A percentile compares a stretch with the other conserved stretches of the same genome.
These are phyloP conservation scores for Sebastes miniatus DNA, from an alignment of 2,797 vertebrate species.

Conservation along the genomic window DNA sequence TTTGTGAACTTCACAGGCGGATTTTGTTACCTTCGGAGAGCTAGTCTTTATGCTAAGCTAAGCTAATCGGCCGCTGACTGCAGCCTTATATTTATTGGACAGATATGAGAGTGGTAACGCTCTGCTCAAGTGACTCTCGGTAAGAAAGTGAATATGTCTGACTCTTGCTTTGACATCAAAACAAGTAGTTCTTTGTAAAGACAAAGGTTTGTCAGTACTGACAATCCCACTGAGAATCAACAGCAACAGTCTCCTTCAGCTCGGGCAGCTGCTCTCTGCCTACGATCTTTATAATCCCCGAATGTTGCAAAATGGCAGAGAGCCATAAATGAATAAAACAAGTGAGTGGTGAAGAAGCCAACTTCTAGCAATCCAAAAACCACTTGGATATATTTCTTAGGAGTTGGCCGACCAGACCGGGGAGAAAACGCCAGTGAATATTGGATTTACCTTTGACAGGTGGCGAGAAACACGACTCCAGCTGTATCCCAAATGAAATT, in stretches of 20 bases:
- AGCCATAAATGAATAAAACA: not conserved
- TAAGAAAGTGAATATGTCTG: not conserved
- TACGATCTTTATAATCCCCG: not conserved
- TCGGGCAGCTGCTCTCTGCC: not conserved
- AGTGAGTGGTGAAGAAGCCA: not conserved
- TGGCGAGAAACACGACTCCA: conserved; percentile 6
- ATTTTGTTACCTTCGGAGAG: too few relatives aligned
- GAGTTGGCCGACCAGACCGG: not conserved
- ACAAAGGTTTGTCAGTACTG: not conserved
- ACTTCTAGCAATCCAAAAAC: conserved; percentile 2
- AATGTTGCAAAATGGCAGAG: not conserved
- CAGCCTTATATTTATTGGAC: too few relatives aligned
- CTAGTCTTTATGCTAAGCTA: too few relatives aligned
- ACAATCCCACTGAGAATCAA: not conserved
- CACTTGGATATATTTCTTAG: not conserved
- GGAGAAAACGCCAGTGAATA: not conserved
- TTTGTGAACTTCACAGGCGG: too few relatives aligned
- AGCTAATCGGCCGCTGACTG: too few relatives aligned
- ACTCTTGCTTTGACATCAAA: not conserved
- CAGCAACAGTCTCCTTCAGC: not conserved
- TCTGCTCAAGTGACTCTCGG: not conserved
- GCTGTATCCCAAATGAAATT: conserved; percentile 23
- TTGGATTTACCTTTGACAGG: conserved; percentile 34
- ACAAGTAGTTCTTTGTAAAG: not conserved
- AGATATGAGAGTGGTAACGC: not conserved